Conservation (phyloP, 2,113 vertebrate genomes). For the Laticauda laticaudata region DNA sequence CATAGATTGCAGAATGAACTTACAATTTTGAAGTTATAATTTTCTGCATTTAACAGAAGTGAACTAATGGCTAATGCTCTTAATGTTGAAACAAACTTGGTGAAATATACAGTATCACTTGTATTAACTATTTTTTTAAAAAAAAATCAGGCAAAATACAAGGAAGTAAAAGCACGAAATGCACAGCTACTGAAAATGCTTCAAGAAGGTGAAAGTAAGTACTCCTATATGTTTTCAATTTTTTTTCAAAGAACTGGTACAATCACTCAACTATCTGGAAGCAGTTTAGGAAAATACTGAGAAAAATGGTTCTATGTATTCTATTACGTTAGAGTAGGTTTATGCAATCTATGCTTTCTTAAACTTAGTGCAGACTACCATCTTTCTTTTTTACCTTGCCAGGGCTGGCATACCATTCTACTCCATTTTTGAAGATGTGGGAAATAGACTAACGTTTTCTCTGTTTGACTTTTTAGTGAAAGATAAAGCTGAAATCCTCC, state of each 20-base stretch:
- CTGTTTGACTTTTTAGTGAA: conserved; percentile 79
- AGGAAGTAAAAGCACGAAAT: conserved; percentile 77
- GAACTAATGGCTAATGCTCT: background rate
- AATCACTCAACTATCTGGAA: conserved; percentile 22
- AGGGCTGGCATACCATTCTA: background rate
- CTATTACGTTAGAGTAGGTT: background rate
- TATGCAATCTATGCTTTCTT: background rate
- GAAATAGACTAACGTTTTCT: conserved; percentile 16
- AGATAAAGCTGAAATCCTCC: conserved; percentile 92
- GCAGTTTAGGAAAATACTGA: background rate
- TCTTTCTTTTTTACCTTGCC: background rate
- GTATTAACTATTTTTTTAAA: background rate
- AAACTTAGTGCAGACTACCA: background rate
- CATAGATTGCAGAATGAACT: background rate
- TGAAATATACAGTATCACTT: background rate
- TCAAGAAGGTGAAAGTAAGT: conserved; percentile 79
- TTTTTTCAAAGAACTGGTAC: background rate
- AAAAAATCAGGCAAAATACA: conserved; percentile 69
- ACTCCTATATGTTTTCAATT: conserved; percentile 26
- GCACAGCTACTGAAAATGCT: conserved; percentile 75
- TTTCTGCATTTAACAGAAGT: background rate
- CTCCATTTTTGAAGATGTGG: background rate
- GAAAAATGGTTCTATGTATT: background rate
- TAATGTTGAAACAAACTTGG: conserved; percentile 8
- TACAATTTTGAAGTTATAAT: background rate